Percentiles rank a stretch among this genome's conserved stretches.
Conservation (phyloP, 2,888 invertebrate species). For the Pinctada fucata region DNA sequence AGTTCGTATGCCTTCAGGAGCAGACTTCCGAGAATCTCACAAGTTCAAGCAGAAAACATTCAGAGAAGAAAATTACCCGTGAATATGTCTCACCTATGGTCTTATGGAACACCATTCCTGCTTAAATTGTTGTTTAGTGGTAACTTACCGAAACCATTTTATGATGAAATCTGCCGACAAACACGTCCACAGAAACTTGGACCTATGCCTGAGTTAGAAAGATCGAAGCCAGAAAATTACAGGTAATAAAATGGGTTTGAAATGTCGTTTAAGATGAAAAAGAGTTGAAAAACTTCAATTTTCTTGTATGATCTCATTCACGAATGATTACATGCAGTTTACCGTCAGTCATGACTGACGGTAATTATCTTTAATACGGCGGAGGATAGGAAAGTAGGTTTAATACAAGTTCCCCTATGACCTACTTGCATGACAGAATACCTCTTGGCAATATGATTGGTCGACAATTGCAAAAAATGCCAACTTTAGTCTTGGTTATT, state of each 20-base stretch:
- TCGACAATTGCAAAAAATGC: too few species aligned
- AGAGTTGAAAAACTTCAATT: too few species aligned
- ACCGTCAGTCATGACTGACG: too few species aligned
- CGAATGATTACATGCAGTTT: too few species aligned
- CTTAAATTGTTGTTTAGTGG: slow-evolving; percentile 35
- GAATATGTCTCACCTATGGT: slow-evolving; percentile 35
- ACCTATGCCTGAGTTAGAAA: background rate
- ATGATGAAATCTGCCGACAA: slow-evolving; percentile 29
- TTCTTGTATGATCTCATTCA: too few species aligned
- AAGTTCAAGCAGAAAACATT: slow-evolving; percentile 10
- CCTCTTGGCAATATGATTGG: too few species aligned
- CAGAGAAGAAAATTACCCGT: slow-evolving; percentile 1
- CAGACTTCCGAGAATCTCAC: slow-evolving; percentile 10
- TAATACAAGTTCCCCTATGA: too few species aligned
- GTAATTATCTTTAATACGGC: too few species aligned
- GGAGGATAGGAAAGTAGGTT: too few species aligned
- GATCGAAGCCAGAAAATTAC: background rate
- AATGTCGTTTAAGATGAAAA: too few species aligned
- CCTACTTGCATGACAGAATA: too few species aligned
- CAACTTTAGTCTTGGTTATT: too few species aligned
- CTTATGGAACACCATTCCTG: slow-evolving; percentile 36
- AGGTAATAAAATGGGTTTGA: background rate
- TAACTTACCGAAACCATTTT: slow-evolving; percentile 31
- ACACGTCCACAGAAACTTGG: background rate
- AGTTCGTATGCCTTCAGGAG: slow-evolving; percentile 13